A percentile compares a stretch with the other conserved stretches of the same genome.
Evolutionary conservation across 2,113 vertebrate species (phyloP).

Genomic region (Vicugna pacos): DNA sequence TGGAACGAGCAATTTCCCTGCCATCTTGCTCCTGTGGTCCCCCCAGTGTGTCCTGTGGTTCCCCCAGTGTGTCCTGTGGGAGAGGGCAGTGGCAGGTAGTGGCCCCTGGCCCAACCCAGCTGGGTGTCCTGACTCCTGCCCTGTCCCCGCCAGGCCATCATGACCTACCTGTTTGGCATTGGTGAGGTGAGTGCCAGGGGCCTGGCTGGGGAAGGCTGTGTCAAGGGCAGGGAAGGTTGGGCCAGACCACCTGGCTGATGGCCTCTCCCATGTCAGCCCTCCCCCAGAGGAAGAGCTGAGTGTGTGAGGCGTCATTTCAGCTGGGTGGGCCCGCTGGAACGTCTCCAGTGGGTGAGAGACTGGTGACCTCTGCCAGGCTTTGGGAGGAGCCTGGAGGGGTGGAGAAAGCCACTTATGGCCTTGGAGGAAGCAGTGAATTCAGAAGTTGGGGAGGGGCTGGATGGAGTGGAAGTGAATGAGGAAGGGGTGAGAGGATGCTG

Average conservation of each 20-base stretch:
- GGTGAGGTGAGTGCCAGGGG: slow-evolving; percentile 82
- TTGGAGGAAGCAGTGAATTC: neutral
- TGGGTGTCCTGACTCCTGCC: neutral
- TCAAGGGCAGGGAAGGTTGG: neutral
- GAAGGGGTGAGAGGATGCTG: neutral
- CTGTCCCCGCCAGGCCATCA: slow-evolving; percentile 87
- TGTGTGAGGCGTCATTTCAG: neutral
- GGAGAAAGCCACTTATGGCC: rapidly evolving
- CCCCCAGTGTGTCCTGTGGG: neutral
- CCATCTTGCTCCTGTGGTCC: neutral
- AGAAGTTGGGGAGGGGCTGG: neutral
- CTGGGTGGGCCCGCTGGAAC: neutral
- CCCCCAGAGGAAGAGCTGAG: neutral
- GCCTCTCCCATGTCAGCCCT: neutral
- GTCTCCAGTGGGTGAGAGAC: neutral
- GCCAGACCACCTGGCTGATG: neutral
- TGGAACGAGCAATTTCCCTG: neutral
- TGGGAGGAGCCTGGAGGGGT: rapidly evolving
- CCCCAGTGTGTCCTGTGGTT: neutral
- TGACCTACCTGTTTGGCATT: slow-evolving; percentile 91
- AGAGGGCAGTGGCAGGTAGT: neutral
- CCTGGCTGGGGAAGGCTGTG: neutral
- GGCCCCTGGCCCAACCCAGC: too few species aligned
- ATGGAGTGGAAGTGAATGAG: neutral
- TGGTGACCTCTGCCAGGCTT: neutral